Percentiles rank a stretch among this genome's conserved stretches.
These are phyloP conservation scores for Drosophila varians DNA, from an alignment of 1,140 invertebrate species.

Conservation along the genomic window DNA sequence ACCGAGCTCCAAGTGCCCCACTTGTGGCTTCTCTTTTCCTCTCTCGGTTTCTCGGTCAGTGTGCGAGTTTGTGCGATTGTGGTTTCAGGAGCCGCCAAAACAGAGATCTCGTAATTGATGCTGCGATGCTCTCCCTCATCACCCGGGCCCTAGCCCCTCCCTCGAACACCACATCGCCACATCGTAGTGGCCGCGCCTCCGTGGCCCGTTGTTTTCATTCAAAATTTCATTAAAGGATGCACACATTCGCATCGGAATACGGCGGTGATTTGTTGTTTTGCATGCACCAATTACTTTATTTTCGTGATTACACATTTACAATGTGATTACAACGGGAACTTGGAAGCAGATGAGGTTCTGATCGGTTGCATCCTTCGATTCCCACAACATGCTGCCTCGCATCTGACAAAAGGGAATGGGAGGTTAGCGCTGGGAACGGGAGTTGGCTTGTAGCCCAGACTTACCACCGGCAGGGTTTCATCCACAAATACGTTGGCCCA, in stretches of 20 bases:
- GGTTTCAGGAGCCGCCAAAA: slow-evolving; percentile 50
- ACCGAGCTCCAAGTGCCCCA: slow-evolving; percentile 43
- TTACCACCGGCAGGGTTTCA: slow-evolving; percentile 67
- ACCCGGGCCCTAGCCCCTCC: neutral
- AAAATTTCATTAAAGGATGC: slow-evolving; percentile 74
- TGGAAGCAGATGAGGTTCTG: slow-evolving; percentile 75
- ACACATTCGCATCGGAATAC: slow-evolving; percentile 17
- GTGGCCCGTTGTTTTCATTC: slow-evolving; percentile 57
- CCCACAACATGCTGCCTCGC: slow-evolving; percentile 76
- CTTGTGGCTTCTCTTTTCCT: slow-evolving; percentile 30
- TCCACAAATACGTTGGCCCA: slow-evolving; percentile 71
- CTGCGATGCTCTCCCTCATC: slow-evolving; percentile 13
- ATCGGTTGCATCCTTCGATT: slow-evolving; percentile 62
- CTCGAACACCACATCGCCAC: slow-evolving; percentile 2
- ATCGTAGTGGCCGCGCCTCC: slow-evolving; percentile 30
- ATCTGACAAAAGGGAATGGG: slow-evolving; percentile 38
- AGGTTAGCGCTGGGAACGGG: neutral
- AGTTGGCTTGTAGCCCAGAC: slow-evolving; percentile 3
- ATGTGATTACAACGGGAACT: slow-evolving; percentile 69
- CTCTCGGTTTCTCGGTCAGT: slow-evolving; percentile 12
- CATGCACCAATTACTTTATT: slow-evolving; percentile 80
- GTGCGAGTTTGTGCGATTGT: slow-evolving; percentile 8
- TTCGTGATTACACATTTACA: slow-evolving; percentile 54
- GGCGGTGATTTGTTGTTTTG: slow-evolving; percentile 41
- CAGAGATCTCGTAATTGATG: slow-evolving; percentile 66